Base-by-base conservation (phyloP, 2,113 vertebrate species). In the Catharus minimus region DNA sequence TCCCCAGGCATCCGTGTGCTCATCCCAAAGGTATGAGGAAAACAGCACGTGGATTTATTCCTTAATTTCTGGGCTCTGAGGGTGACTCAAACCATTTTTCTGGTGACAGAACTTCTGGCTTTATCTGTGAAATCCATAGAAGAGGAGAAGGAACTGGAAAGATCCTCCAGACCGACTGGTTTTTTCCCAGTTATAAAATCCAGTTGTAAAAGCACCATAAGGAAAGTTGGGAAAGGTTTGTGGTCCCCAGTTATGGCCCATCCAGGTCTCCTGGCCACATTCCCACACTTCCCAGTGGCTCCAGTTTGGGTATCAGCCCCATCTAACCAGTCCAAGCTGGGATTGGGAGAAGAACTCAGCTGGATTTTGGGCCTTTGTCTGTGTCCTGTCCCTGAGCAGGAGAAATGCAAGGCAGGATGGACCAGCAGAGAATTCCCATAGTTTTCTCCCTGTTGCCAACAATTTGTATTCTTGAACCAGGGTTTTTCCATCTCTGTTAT, bases 131-230 rank as follows among this genome's bases (percentile, higher is more conserved):
- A 56, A 36, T 26, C 16, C n/a, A 7, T 1, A 18, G 5, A 27
- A 21, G 8, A 30, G 18, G 11, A 77, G 36, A 77, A 69, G 24
- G 30, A 27, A 8, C 3, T 5, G 21, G 52, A 18, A 67, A 67
- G 19, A 24, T 5, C 4, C 23, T 8, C 8, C 11, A 41, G 41
- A 15, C 5, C 0, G 0, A 1, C 0, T 44, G 57, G 3, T 2
- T 66, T 73, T 77, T 43, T 11, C 22, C 11, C 24, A n/a, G 49
- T 50, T 27, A 1, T 10, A 17, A 6, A 39, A 28, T 52, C 28
- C 53, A 23, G 14, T 8, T 65, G 8, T 7, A 24, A 56, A 6
- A 86, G 9, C 23, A 16, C 39, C 11, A 15, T 24, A 44, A 53
- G 17, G 16, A 68, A 71, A 30, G 15, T 2, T 75, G 69, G 49